Conservation (phyloP, 1,140 invertebrate genomes). For the Geopemphigus sp. region DNA sequence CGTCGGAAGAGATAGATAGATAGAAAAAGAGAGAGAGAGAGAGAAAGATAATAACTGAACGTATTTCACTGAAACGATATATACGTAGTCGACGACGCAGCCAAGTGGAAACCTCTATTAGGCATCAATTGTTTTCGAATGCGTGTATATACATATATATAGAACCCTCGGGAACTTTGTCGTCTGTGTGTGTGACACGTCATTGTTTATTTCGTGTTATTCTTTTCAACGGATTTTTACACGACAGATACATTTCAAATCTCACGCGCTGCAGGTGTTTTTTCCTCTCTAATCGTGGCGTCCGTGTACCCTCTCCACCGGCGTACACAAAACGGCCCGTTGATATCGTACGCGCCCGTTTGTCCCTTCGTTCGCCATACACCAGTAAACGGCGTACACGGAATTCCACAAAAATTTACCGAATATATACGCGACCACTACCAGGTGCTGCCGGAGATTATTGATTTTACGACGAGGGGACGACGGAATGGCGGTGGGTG, state of each 20-base stretch:
- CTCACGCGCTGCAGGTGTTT: neutral
- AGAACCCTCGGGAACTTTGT: neutral
- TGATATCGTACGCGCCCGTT: neutral
- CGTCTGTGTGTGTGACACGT: neutral
- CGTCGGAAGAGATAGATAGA: no score
- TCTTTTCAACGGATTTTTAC: neutral
- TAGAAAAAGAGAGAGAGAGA: neutral
- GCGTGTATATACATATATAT: neutral
- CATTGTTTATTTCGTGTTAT: neutral
- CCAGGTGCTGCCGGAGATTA: no score
- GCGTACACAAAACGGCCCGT: no score
- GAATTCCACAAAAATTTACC: no score
- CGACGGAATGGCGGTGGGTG: no score
- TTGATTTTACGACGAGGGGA: no score
- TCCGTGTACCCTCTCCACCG: neutral
- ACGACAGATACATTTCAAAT: slow-evolving; percentile 7
- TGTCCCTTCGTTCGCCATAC: neutral
- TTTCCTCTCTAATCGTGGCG: neutral
- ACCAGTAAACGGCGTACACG: no score
- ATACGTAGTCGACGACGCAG: neutral
- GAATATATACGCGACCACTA: no score
- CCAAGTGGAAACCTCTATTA: slow-evolving; percentile 16
- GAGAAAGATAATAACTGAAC: neutral
- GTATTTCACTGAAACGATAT: neutral
- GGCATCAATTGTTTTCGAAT: slow-evolving; percentile 19